Conservation (phyloP, 2,113 vertebrate species). For the Axis porcinus region DNA sequence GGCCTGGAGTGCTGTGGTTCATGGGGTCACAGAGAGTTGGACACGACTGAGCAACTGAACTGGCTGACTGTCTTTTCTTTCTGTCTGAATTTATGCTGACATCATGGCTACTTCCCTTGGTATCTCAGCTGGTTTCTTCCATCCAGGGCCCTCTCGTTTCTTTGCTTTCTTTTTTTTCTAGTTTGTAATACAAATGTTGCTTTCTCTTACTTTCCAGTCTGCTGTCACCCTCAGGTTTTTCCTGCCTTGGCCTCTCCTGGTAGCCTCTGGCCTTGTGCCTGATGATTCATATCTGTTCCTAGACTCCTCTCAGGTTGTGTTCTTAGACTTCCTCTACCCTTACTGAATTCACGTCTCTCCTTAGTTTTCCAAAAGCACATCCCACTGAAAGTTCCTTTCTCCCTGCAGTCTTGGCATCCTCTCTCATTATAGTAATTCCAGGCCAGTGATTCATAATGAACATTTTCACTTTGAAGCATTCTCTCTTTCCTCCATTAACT, state of each 20-base stretch:
- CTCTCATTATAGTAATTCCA: neutral
- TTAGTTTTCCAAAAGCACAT: neutral
- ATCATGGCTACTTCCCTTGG: neutral
- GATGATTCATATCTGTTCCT: neutral
- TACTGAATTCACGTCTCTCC: neutral
- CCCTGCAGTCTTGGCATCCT: neutral
- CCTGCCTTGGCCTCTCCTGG: neutral
- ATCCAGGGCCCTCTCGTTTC: neutral
- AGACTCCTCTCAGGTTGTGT: neutral
- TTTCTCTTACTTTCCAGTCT: neutral
- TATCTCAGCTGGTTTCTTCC: neutral
- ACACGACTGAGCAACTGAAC: too few species aligned
- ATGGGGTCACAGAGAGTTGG: too few species aligned
- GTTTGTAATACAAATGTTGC: neutral
- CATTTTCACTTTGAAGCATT: constrained; percentile 29
- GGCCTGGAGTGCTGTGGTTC: too few species aligned
- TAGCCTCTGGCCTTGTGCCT: neutral
- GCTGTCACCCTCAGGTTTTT: neutral
- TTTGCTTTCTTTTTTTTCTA: neutral
- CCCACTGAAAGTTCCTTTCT: neutral
- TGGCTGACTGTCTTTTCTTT: neutral
- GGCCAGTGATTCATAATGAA: neutral
- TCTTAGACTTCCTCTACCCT: neutral
- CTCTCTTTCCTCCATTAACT: neutral
- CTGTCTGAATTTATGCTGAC: neutral